Percentiles rank a stretch among this genome's conserved stretches.
Conservation (phyloP, 2,888 invertebrate genomes). For the Nesidiocoris tenuis region DNA sequence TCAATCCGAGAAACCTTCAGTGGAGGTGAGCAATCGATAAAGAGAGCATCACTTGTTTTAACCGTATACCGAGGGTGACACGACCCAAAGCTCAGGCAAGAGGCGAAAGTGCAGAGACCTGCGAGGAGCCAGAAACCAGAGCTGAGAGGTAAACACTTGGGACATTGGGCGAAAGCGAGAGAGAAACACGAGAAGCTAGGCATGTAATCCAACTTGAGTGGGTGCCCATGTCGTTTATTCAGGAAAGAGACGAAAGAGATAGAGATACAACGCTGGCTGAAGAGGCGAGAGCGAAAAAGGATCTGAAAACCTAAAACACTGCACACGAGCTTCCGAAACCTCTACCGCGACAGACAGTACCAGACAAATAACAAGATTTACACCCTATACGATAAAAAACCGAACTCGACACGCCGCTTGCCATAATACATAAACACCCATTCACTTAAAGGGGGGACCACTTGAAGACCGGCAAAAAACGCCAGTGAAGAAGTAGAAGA, state of each 20-base stretch:
- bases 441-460: constrained; percentile 19
- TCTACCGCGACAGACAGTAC: neutral
- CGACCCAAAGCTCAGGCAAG: neutral
- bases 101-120: neutral
- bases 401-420: neutral
- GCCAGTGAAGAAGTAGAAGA: neutral
- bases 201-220: constrained; percentile 35
- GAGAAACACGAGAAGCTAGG: neutral
- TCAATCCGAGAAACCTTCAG: constrained; percentile 10
- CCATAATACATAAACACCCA: constrained; percentile 36
- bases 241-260: neutral
- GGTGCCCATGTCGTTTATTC: constrained; percentile 27
- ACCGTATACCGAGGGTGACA: constrained; percentile 8
- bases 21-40: constrained; percentile 13
- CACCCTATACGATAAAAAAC: neutral
- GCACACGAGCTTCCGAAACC: neutral
- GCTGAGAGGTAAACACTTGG: neutral
- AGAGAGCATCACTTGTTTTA: constrained; percentile 20
- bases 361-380: constrained; percentile 38
- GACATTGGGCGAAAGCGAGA: neutral
- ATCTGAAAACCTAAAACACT: neutral
- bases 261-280: no score
- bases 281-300: neutral
- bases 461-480: constrained; percentile 5
- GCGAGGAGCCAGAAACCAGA: neutral